Evolutionary conservation across 2,888 invertebrate species (phyloP).

Genomic region (Pristionchus fissidentatus): DNA sequence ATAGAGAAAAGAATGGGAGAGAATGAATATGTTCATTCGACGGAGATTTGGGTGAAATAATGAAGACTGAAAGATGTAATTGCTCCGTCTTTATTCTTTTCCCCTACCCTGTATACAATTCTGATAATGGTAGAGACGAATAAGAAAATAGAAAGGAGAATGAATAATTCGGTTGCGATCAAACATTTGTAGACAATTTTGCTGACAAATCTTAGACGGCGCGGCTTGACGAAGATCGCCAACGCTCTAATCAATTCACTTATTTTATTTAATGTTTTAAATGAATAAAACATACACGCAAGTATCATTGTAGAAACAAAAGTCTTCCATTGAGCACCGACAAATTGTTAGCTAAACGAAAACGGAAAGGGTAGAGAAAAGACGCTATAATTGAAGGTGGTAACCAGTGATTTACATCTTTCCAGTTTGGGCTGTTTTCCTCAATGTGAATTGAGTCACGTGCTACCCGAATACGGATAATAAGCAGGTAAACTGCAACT

Average conservation of each 20-base stretch:
- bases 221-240: neutral
- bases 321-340: neutral
- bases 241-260: neutral
- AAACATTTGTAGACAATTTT: neutral
- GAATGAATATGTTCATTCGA: neutral
- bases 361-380: no score
- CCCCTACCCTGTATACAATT: neutral
- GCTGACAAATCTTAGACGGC: neutral
- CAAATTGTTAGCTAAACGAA: no score
- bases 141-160: neutral
- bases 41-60: slow-evolving; percentile 2
- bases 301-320: neutral
- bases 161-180: neutral
- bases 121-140: neutral
- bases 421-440: no score
- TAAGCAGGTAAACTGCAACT: no score
- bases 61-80: neutral
- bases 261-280: neutral
- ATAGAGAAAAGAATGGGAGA: neutral
- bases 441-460: no score
- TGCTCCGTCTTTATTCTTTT: neutral
- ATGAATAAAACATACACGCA: slow-evolving; percentile 5
- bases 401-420: no score
- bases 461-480: no score
- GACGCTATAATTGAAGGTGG: no score